Evolutionary conservation across 2,888 invertebrate genomes (phyloP), one percentile per base, ranked within the genome.

Genomic region (Aporophyla lueneburgensis): DNA sequence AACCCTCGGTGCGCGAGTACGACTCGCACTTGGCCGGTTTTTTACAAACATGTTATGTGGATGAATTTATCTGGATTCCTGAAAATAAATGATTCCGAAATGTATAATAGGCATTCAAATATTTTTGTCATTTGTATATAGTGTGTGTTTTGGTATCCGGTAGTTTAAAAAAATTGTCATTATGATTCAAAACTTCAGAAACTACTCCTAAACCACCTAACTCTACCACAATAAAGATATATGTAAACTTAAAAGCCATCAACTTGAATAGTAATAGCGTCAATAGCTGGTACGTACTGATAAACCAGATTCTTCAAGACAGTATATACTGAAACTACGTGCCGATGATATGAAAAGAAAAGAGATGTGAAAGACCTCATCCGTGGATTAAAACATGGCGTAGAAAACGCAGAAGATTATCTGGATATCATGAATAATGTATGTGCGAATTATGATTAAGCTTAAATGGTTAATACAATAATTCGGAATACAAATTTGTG

Each of bases 401-500:
- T 43, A 71, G 14, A 51, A 61, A 46, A 2, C 65, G 40, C 14
- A 76, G 66, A 71, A 74, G 40, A 58, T 67, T 74, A 14, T 46
- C 21, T 19, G 71, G 74, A 58, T 74, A 66, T 78, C 49, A 79
- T 70, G 56, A 82, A 72, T 78, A 74, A 72, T 82, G 71, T 74
- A 69, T 69, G 69, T 72, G 71, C 59, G 4, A 66, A 59, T n/a
- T 40, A 76, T 43, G 56, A 70, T 56, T 33, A 62, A 56, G 49
- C 56, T 70, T 16, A 7, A 24, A 59, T 16, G 0, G 46, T 59
- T 58, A 81, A 78, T 73, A 81, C 70, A 81, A 54, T 46, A 10
- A 69, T 78, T 62, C 54, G 14, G 19, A 67, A 27, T 21, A 27
- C 5, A 10, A 10, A 19, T 56, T 46, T 76, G 70, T 71, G 24